Conservation (phyloP, 2,797 vertebrate species). For the Octomys mimax region DNA sequence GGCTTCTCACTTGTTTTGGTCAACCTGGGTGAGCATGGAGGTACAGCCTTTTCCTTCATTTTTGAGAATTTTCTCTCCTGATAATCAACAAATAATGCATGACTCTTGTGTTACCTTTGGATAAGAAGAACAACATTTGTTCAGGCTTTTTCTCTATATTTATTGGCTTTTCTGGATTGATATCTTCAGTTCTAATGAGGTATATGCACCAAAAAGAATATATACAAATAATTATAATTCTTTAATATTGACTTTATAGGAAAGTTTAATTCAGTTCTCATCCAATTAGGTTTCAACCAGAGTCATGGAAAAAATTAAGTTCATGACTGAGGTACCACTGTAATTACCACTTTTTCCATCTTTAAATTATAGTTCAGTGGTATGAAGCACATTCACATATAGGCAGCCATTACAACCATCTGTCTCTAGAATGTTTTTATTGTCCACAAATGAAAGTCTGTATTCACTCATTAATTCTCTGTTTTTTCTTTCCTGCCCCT, state of each 20-base stretch:
- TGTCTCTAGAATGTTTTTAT: neutral
- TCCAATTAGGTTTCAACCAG: neutral
- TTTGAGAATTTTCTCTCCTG: conserved; percentile 4
- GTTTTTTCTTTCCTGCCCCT: neutral
- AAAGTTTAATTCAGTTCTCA: neutral
- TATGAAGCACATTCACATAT: neutral
- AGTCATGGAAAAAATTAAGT: neutral
- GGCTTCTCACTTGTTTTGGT: neutral
- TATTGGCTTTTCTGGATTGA: neutral
- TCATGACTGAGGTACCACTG: neutral
- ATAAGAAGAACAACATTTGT: neutral
- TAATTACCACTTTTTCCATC: neutral
- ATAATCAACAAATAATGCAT: neutral
- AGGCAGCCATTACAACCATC: neutral
- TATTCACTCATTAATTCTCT: neutral
- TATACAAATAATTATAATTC: no score
- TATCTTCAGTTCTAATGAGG: neutral
- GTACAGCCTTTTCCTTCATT: neutral
- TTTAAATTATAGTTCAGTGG: neutral
- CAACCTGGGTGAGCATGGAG: neutral
- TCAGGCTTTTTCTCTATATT: neutral
- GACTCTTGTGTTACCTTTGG: neutral
- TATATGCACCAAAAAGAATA: neutral
- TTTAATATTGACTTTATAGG: neutral
- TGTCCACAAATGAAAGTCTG: neutral